phyloP scores from a whole-genome alignment of 2,113 vertebrate species.

The Hippolais icterina region DNA sequence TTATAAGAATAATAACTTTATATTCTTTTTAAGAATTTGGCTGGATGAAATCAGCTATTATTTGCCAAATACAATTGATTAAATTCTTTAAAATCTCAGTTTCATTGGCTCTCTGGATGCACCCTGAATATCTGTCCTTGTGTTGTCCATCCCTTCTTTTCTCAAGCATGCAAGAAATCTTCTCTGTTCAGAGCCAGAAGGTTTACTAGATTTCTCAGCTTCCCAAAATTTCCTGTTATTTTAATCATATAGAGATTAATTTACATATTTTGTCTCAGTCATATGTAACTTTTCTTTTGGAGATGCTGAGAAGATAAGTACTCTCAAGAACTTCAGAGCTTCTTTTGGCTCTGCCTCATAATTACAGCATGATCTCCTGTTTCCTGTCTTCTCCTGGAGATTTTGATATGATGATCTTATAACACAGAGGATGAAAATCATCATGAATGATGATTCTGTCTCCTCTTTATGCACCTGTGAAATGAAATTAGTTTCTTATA shows the following conservation, averaged over 20 bases:
- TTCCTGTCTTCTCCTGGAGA: background rate
- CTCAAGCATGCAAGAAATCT: background rate
- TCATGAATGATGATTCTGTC: background rate
- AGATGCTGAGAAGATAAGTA: background rate
- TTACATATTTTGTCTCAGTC: background rate
- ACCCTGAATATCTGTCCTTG: constrained; percentile 33
- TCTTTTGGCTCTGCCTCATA: background rate
- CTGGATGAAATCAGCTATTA: background rate
- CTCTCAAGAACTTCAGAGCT: background rate
- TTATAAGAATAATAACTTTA: background rate
- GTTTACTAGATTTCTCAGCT: background rate
- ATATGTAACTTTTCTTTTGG: background rate
- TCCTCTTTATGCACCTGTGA: background rate
- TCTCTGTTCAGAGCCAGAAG: background rate
- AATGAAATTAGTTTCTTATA: background rate
- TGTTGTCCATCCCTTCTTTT: constrained; percentile 1
- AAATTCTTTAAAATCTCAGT: background rate
- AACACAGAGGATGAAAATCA: background rate
- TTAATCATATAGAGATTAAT: background rate
- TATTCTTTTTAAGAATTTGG: background rate
- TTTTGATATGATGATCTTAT: background rate
- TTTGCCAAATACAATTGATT: background rate
- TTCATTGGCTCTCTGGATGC: constrained; percentile 54
- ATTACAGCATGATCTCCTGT: background rate
- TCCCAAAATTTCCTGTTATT: background rate